These are phyloP conservation scores for Leucopternis melanops DNA, from an alignment of 2,113 vertebrate species.

Conservation along the genomic window DNA sequence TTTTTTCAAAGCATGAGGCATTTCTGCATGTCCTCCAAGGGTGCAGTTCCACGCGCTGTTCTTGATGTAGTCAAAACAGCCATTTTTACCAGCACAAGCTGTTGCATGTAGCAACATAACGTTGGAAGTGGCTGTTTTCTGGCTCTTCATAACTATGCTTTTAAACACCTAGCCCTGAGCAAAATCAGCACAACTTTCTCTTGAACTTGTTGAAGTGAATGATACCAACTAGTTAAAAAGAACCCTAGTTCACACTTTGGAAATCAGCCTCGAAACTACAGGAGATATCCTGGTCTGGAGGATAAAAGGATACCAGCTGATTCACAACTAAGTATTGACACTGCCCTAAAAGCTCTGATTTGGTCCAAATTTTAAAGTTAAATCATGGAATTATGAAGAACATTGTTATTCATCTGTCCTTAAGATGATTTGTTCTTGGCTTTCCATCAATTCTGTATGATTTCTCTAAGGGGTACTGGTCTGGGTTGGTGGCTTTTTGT, in stretches of 20 bases:
- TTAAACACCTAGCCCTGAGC: not conserved
- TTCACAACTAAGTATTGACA: not conserved
- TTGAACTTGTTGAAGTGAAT: not conserved
- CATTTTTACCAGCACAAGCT: not conserved
- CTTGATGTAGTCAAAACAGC: not conserved
- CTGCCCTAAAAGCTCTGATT: not conserved
- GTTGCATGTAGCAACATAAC: accelerated
- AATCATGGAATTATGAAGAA: not conserved
- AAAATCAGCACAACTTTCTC: not conserved
- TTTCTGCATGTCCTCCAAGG: not conserved
- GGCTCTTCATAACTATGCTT: not conserved
- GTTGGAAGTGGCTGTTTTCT: not conserved
- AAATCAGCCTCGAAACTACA: not conserved
- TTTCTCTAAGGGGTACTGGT: not conserved
- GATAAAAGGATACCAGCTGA: not conserved
- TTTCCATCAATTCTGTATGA: not conserved
- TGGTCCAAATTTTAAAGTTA: not conserved
- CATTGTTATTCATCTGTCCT: not conserved
- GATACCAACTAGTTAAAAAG: not conserved
- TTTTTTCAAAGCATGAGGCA: not conserved
- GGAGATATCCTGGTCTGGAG: not conserved
- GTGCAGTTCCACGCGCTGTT: not conserved
- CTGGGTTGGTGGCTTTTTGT: too few species aligned
- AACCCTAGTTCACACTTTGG: not conserved
- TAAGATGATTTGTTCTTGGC: not conserved